These are phyloP conservation scores for Ciona savignyi DNA, from an alignment of 23 tunicate species.

Conservation along the genomic window DNA sequence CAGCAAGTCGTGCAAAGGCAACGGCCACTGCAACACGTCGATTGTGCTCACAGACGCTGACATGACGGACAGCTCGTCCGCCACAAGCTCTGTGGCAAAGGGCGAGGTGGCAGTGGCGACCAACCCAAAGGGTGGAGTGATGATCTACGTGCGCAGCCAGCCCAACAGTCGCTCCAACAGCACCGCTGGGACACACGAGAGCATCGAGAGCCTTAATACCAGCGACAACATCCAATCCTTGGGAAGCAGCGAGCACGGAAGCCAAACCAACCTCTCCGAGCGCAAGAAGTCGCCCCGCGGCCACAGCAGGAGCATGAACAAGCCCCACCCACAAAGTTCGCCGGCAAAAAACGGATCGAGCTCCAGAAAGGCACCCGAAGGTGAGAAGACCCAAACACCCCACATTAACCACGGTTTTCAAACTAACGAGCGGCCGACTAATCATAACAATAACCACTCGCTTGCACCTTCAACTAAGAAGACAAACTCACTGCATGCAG, in stretches of 20 bases:
- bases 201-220: conserved; percentile 25
- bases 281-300: conserved; percentile 19
- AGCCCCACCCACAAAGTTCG: not conserved
- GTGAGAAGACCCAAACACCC: conserved; percentile 1
- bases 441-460: conserved; percentile 26
- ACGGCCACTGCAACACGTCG: conserved; percentile 20
- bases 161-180: conserved; percentile 62
- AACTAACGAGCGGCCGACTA: conserved; percentile 14
- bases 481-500: conserved; percentile 15
- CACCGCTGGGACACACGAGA: conserved; percentile 30
- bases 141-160: conserved; percentile 71
- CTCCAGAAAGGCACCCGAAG: conserved; percentile 29
- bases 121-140: conserved; percentile 34
- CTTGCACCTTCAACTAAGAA: conserved; percentile 5
- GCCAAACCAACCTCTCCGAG: conserved; percentile 6
- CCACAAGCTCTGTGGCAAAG: conserved; percentile 16
- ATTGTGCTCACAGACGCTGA: conserved; percentile 30
- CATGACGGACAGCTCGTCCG: conserved; percentile 45
- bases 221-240: conserved; percentile 27
- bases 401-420: not conserved
- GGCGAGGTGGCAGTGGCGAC: conserved; percentile 36
- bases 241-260: conserved; percentile 26
- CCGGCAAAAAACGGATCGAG: conserved; percentile 28
- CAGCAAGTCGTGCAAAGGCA: not conserved
- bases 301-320: not conserved